Conservation (phyloP, 2,888 invertebrate species). For the Callosobruchus maculatus region DNA sequence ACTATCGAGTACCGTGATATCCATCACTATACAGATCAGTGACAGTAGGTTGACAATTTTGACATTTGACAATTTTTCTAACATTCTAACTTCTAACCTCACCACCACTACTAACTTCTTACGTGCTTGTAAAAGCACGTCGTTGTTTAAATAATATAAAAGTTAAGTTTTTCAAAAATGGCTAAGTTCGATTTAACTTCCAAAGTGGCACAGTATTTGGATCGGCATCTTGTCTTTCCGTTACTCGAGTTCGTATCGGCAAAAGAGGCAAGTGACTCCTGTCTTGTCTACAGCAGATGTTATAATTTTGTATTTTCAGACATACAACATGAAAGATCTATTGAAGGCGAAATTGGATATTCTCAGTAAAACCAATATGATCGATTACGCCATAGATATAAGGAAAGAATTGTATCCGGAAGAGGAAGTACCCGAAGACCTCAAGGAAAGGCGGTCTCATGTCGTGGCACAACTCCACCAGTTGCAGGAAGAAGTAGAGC, state of each 20-base stretch:
- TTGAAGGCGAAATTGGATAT: slow-evolving; percentile 91
- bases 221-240: slow-evolving; percentile 96
- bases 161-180: slow-evolving; percentile 54
- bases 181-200: slow-evolving; percentile 92
- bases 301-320: slow-evolving; percentile 22
- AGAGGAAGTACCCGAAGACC: slow-evolving; percentile 77
- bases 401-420: slow-evolving; percentile 81
- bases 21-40: no score
- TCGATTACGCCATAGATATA: slow-evolving; percentile 97
- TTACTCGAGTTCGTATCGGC: slow-evolving; percentile 94
- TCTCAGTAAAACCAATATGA: slow-evolving; percentile 97
- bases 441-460: slow-evolving; percentile 72
- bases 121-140: background rate
- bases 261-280: slow-evolving; percentile 73
- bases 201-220: slow-evolving; percentile 90
- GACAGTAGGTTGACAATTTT: no score
- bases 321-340: slow-evolving; percentile 48
- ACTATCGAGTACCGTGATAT: no score
- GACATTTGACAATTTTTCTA: no score
- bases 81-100: no score
- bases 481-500: slow-evolving; percentile 82
- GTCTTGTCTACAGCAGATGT: slow-evolving; percentile 3
- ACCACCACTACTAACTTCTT: background rate
- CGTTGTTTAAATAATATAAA: background rate
- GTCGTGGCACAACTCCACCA: slow-evolving; percentile 83